Conservation (phyloP, 1,140 invertebrate species). For the Mamestra configurata region DNA sequence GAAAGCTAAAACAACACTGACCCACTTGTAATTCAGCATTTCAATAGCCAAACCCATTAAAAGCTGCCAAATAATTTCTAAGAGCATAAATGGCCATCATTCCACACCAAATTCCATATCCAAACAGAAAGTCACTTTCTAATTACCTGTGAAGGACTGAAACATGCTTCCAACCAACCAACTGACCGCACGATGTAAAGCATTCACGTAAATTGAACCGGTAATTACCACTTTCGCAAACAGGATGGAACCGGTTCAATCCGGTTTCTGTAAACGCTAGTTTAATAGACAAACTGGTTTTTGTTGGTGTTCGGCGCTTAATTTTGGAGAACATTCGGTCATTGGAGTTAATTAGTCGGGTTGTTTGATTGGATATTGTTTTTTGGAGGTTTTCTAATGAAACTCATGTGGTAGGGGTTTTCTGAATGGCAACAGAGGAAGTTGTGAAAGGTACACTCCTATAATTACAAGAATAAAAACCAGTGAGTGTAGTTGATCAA, state of each 20-base stretch:
- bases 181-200: constrained; percentile 43
- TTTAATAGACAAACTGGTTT: constrained; percentile 36
- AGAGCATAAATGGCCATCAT: not conserved
- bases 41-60: not conserved
- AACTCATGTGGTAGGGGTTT: not conserved
- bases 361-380: not conserved
- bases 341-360: not conserved
- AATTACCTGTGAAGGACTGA: constrained; percentile 22
- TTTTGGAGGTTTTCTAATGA: not conserved
- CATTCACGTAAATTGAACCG: constrained; percentile 47
- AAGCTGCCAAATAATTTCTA: not conserved
- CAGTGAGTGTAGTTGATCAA: no score
- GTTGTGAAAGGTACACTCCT: not conserved
- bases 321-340: constrained; percentile 21
- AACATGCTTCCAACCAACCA: not conserved
- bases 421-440: not conserved
- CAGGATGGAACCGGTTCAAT: constrained; percentile 57
- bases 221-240: constrained; percentile 54
- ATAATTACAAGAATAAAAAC: no score
- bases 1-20: no score
- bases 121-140: constrained; percentile 5
- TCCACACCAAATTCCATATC: not conserved
- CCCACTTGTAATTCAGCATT: not conserved
- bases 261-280: constrained; percentile 49
- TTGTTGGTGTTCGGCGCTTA: not conserved